Evolutionary conservation across 1,140 invertebrate genomes (phyloP), one percentile per base, ranked within the genome.

Genomic region (Aplysia californica): DNA sequence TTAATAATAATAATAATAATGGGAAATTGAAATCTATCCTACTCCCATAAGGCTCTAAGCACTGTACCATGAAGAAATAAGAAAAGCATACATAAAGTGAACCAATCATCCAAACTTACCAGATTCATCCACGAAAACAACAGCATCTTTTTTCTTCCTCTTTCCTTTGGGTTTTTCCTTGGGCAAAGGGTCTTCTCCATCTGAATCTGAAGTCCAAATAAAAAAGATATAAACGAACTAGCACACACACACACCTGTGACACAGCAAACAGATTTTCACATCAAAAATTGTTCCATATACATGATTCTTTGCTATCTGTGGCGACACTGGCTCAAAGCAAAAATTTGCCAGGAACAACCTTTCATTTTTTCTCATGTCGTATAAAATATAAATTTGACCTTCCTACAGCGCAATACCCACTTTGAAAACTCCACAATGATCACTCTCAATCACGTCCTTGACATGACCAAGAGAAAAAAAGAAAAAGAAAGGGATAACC

Each of bases 131-230:
- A 83, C 67, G 61, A 75, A 75, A 18, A 80, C 58, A 10, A 79
- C 72, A 15, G 72, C 70, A 26, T 79, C 65, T 66, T 85, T 85
- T 38, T 76, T 77, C 31, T 73, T 79, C 23, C 67, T 58, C 70
- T 80, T 82, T 65, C 68, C 82, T 33, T 72, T 61, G 29, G 74
- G 70, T 44, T 79, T 80, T 33, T 80, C 79, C 44, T 80, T 80
- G 35, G 79, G 80, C 1, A 83, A 18, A 23, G 83, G 82, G 29
- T 85, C 82, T 75, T 86, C n/a, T n/a, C n/a, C 83, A 66, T 81
- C 84, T 21, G 84, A 85, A 75, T 86, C 84, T 83, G 61, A 3
- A 39, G 23, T 44, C 31, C 3, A 20, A 76, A 76, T 10, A 68
- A 36, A 75, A 69, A 31, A 59, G 35, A 74, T 6, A 35, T 36